These are phyloP conservation scores for Paraescarpia echinospica DNA, from an alignment of 1,140 invertebrate genomes.

Conservation along the genomic window DNA sequence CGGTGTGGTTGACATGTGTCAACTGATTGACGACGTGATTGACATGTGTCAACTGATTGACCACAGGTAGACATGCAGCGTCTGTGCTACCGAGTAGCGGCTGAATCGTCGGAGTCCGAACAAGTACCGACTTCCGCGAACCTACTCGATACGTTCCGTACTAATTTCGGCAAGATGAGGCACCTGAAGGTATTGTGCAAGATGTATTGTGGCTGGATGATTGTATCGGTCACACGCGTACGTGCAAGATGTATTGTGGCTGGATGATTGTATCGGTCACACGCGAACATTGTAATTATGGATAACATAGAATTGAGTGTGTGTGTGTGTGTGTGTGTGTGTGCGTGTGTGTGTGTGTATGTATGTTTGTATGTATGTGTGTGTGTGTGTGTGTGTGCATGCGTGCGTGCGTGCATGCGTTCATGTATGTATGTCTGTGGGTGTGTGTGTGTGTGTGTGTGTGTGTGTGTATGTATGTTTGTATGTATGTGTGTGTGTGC, in stretches of 20 bases:
- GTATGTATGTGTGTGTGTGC: too few relatives aligned
- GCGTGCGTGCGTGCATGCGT: too few relatives aligned
- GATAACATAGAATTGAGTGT: too few relatives aligned
- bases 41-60: not conserved
- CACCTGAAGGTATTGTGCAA: not conserved
- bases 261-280: not conserved
- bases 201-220: not conserved
- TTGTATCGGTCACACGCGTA: not conserved
- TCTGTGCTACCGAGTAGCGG: not conserved
- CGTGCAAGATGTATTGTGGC: not conserved
- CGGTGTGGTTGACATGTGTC: too few relatives aligned
- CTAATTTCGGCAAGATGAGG: not conserved
- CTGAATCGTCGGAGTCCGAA: not conserved
- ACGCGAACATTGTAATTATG: not conserved
- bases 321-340: too few relatives aligned
- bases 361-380: too few relatives aligned
- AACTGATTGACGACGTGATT: too few relatives aligned
- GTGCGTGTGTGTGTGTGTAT: too few relatives aligned
- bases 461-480: too few relatives aligned
- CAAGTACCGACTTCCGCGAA: not conserved
- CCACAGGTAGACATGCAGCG: not conserved
- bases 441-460: too few relatives aligned
- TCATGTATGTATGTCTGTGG: too few relatives aligned
- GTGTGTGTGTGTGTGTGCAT: too few relatives aligned
- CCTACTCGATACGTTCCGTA: not conserved